Conservation (phyloP, 2,797 vertebrate genomes). For the Pantherophis alleghaniensis region DNA sequence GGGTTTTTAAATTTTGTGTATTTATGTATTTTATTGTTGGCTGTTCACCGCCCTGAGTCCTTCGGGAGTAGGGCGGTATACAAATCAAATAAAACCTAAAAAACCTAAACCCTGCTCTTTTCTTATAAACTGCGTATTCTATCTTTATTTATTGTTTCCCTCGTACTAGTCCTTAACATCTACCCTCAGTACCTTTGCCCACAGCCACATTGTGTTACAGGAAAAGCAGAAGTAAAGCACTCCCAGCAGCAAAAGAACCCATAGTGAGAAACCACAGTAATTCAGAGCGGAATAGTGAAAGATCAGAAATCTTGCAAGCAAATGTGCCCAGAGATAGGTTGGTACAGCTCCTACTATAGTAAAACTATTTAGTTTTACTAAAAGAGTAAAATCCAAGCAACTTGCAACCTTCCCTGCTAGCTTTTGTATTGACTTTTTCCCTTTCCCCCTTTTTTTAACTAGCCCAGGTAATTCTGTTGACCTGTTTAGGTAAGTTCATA, state of each 20-base stretch:
- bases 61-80: too few species aligned
- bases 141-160: not conserved
- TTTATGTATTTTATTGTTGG: too few species aligned
- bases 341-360: not conserved
- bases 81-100: too few species aligned
- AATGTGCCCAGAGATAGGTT: not conserved
- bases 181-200: not conserved
- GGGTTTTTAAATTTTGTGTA: too few species aligned
- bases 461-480: not conserved
- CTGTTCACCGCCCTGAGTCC: too few species aligned
- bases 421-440: not conserved
- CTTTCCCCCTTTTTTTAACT: not conserved
- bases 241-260: constrained; percentile 1
- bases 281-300: not conserved
- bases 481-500: not conserved
- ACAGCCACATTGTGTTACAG: not conserved
- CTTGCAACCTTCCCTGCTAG: not conserved
- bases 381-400: not conserved
- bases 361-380: not conserved
- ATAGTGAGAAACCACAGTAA: constrained; percentile 14
- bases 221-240: not conserved
- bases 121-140: not conserved
- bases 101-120: too few species aligned
- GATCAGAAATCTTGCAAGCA: not conserved
- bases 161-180: not conserved